Evolutionary conservation across 2,888 invertebrate species (phyloP), one percentile per base, ranked within the genome.

Genomic region (Drosophila birchii): DNA sequence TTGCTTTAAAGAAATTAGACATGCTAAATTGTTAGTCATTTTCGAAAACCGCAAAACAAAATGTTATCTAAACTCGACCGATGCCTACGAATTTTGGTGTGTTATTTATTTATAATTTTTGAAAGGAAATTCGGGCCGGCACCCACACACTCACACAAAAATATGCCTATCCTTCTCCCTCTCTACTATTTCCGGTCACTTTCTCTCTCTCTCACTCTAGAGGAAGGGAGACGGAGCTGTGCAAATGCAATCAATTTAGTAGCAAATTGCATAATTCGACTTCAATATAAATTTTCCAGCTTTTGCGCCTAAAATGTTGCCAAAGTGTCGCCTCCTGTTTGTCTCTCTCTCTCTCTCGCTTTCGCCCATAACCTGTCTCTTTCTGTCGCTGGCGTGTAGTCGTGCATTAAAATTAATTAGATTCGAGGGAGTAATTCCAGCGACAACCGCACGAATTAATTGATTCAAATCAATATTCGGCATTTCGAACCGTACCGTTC

Each of bases 391-490:
- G 87, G 79, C 88, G 89, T 90, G 91, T 90, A 86, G 80, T 87
- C 83, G 89, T 83, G 90, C 91, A 92, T 92, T 92, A 92, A 92
- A 92, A 92, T 92, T 92, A 92, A 92, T 92, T 92, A 92, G 92
- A 92, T 92, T 91, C 91, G 90, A 91, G 92, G 91, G 91, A 91
- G 91, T 91, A 91, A 91, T 92, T 88, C 90, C 90, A 91, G 89
- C 88, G 86, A 85, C 84, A 83, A 91, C 91, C 92, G 85, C 92
- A 91, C 87, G 91, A 91, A 92, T 92, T 92, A 92, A 92, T 92
- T 92, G 92, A 92, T 92, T 92, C 92, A 92, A 92, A 92, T 92
- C 92, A 92, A 92, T 92, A 92, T 91, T 90, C 90, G 86, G 90
- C 87, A 90, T 88, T 85, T 90, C 64, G 80, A 70, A 20, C 51